Evolutionary conservation across 2,113 vertebrate genomes (phyloP), one percentile per base, ranked within the genome.

Genomic region (Eurypyga helias): DNA sequence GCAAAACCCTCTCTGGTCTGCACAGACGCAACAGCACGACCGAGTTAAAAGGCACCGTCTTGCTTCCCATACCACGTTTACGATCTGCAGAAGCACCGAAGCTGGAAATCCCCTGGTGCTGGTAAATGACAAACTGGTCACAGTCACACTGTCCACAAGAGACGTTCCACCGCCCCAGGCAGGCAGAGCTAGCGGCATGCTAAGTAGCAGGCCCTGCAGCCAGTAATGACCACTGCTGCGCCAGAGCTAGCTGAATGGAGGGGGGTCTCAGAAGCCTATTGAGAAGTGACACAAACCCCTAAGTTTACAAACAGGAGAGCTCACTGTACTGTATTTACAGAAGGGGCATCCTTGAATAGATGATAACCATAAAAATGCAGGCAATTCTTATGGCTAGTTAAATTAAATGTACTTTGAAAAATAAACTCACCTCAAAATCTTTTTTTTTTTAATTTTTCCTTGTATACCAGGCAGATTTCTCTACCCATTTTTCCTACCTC

Each of bases 11-110:
- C 5, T 45, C 38, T 54, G 26, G 28, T 11, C 52, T 17, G 4
- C 46, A 52, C 20, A 65, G 87, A 75, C 0, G 0, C 33, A 76
- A 55, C 34, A 72, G 58, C 71, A 61, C 0, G 0, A 60, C 14
- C 1, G 0, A 75, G 41, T 57, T 57, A 83, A 61, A 81, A 82
- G 24, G 41, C 80, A 93, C 29, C 23, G 19, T 51, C 45, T 75
- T 82, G 57, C 62, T 89, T 86, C 70, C 77, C 45, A 45, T 11
- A 62, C 8, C 26, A 38, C 62, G 34, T 10, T 15, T 43, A 31
- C 29, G 36, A 71, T 38, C 28, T 31, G 28, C 61, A 75, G 26
- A 67, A 85, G 28, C 6, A 1, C 12, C 54, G 38, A 46, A 49
- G 12, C 45, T 87, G 87, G 78, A 87, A 87, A 61, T 57, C 38